Evolutionary conservation across 2,888 invertebrate genomes (phyloP), one percentile per base, ranked within the genome.

Genomic region (Euphydryas editha): DNA sequence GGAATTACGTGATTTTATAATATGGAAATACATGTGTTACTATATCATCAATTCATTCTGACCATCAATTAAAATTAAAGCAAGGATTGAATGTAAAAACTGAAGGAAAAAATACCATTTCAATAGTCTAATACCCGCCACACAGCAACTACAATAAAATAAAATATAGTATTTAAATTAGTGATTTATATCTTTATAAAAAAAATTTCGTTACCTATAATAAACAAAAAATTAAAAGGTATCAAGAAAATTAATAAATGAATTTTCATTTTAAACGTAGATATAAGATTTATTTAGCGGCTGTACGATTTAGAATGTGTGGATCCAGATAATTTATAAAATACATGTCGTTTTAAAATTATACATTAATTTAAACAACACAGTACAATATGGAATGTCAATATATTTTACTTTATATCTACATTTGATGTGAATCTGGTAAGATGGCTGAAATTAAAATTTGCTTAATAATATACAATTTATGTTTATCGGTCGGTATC

Each of bases 321-420:
- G 69, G 68, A 59, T 69, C 63, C 67, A 65, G 61, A 65, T 47
- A 59, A 57, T 54, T 54, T 54, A 54, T 49, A 65, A n/a, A 60
- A 67, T 69, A 67, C 71, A 71, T 62, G 59, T 65, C 66, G 64
- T 65, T 67, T 68, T 65, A 68, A 71, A 49, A 71, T 69, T 65
- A 76, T 75, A 77, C 76, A 80, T 80, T 78, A 88, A 87, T 88
- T 87, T 87, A 91, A 91, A 91, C 90, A 91, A 91, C 89, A 88
- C 73, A 84, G 78, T 89, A 86, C 86, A 87, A 84, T 92, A 87
- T 92, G 92, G 92, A 92, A 92, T 92, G 92, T 92, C 90, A 90
- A 90, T 92, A 92, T 92, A 92, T 92, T 92, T 91, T 88, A 90
- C 83, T 88, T 91, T 84, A 85, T 87, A 91, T 90, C 92, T 92